Conservation (phyloP, 1,140 invertebrate genomes). For the Pogonomyrmex barbatus region DNA sequence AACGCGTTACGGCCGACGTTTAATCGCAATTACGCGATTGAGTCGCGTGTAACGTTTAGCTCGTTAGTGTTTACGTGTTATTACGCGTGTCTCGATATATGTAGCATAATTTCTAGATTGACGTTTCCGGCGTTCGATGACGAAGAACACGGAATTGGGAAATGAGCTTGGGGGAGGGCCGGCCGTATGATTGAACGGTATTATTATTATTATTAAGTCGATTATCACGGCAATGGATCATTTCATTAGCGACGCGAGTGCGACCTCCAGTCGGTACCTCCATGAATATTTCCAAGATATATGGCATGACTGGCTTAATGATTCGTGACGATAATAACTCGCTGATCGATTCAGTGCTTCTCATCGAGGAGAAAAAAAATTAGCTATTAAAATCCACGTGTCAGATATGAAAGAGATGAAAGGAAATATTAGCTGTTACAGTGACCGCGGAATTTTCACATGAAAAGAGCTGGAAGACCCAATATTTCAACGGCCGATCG, state of each 20-base stretch:
- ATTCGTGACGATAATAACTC: constrained; percentile 4
- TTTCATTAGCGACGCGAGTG: constrained; percentile 23
- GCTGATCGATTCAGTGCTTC: neutral
- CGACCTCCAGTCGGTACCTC: constrained; percentile 14
- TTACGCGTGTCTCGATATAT: neutral
- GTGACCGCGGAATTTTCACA: neutral
- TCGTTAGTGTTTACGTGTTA: constrained; percentile 17
- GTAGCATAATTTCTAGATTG: constrained; percentile 28
- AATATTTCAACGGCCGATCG: constrained; percentile 34
- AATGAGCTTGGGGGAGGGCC: neutral
- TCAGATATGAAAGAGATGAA: neutral
- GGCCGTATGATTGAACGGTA: constrained; percentile 34
- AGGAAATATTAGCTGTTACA: neutral
- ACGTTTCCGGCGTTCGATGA: constrained; percentile 9
- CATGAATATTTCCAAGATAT: constrained; percentile 23
- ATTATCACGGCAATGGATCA: constrained; percentile 46
- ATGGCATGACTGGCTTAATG: neutral
- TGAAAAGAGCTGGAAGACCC: neutral
- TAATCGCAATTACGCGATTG: constrained; percentile 12
- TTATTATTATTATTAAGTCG: constrained; percentile 63
- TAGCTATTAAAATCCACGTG: neutral
- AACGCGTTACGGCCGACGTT: neutral
- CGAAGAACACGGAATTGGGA: constrained; percentile 42
- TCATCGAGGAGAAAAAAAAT: neutral
- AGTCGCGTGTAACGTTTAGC: constrained; percentile 22